phyloP scores from a whole-genome alignment of 2,113 vertebrate species.

The Morphnarchus princeps region DNA sequence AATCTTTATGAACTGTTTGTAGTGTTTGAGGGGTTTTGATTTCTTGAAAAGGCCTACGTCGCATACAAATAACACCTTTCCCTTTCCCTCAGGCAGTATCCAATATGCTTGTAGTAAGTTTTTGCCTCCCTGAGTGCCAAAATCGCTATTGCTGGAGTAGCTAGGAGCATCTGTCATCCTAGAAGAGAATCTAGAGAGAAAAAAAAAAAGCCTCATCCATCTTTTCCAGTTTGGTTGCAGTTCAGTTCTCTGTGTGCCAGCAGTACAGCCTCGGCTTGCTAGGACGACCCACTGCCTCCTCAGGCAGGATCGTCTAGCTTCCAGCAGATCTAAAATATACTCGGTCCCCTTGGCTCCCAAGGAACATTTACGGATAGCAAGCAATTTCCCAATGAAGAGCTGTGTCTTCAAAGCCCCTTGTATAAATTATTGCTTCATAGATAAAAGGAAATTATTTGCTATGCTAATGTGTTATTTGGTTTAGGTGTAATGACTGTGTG shows the following conservation, averaged over 20 bases:
- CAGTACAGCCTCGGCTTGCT: background rate
- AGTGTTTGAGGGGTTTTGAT: background rate
- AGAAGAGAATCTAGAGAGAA: background rate
- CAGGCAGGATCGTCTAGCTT: background rate
- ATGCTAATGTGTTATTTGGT: fast-evolving
- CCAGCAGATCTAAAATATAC: background rate
- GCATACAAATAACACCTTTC: background rate
- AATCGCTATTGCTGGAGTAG: background rate
- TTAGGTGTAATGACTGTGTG: background rate
- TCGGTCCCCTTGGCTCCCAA: background rate
- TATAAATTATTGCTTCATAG: background rate
- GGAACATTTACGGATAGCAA: background rate
- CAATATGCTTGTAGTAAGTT: background rate
- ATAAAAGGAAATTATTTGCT: background rate
- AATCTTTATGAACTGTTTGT: background rate
- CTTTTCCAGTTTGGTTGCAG: background rate
- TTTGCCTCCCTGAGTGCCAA: background rate
- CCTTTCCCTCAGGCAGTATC: background rate
- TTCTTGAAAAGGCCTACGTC: background rate
- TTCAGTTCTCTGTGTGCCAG: background rate
- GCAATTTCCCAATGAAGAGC: background rate
- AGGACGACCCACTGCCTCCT: background rate
- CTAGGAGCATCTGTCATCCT: background rate
- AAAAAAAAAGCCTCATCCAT: background rate
- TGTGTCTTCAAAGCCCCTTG: background rate